Percentiles rank a stretch among this genome's conserved stretches.
Evolutionary conservation across 2,797 vertebrate genomes (phyloP).

Genomic region (Falco naumanni): DNA sequence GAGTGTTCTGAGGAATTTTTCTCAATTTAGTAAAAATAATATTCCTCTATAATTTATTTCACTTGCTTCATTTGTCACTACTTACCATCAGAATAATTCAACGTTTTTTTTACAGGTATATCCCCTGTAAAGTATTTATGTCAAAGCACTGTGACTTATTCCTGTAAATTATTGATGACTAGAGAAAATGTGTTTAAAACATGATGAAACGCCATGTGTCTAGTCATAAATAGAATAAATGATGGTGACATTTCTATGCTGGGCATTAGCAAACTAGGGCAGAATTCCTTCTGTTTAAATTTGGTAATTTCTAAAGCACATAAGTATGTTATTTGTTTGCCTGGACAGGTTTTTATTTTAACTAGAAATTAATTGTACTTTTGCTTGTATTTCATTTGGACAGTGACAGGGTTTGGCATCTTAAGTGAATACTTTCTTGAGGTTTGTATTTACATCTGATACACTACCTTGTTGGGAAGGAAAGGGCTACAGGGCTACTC

Average conservation of each 20-base stretch:
- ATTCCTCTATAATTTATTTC: not conserved
- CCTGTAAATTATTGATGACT: not conserved
- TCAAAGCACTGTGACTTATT: not conserved
- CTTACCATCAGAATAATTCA: not conserved
- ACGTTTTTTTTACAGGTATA: not conserved
- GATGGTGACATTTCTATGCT: not conserved
- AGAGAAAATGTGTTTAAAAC: conserved; percentile 2
- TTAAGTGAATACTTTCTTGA: not conserved
- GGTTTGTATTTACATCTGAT: not conserved
- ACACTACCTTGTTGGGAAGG: not conserved
- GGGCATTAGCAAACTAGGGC: not conserved
- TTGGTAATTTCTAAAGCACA: not conserved
- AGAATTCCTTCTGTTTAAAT: not conserved
- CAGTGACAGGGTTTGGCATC: not conserved
- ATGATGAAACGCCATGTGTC: not conserved
- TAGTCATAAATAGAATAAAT: conserved; percentile 5
- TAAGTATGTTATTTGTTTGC: not conserved
- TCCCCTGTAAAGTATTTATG: not conserved
- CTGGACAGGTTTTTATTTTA: not conserved
- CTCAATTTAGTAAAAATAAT: not conserved
- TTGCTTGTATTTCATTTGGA: not conserved
- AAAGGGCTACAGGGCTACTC: not conserved
- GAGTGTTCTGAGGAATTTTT: not conserved
- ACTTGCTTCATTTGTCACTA: not conserved
- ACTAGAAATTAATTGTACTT: not conserved